A percentile compares a stretch with the other conserved stretches of the same genome.
Conservation (phyloP, 92 coral and sea anemone species). For the Siderastrea siderea region DNA sequence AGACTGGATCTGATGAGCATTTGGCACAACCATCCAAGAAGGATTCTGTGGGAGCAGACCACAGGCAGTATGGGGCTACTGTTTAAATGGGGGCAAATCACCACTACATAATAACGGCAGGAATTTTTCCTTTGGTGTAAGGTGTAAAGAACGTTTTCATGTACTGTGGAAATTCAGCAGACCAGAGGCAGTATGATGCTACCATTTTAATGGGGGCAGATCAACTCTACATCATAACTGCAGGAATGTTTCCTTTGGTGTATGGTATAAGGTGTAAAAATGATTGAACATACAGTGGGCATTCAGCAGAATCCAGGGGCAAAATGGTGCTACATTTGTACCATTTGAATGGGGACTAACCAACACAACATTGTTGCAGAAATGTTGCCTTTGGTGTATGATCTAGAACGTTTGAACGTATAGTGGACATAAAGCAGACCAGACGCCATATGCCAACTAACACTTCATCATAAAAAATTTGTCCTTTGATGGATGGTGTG, state of each 20-base stretch:
- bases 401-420: no score
- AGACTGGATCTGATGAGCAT: slow-evolving; percentile 35
- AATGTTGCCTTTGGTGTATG: background rate
- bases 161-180: background rate
- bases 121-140: background rate
- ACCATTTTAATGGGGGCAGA: background rate
- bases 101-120: background rate
- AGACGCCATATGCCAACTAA: background rate
- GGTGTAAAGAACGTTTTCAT: no score
- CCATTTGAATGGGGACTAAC: background rate
- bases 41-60: background rate
- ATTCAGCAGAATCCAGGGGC: background rate
- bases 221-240: background rate
- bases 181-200: background rate
- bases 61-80: background rate
- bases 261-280: background rate
- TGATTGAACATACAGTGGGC: no score
- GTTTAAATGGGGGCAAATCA: background rate
- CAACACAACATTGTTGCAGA: background rate
- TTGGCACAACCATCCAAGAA: slow-evolving; percentile 1
- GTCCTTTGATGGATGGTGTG: background rate
- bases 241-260: background rate
- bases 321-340: background rate
- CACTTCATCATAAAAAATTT: background rate
- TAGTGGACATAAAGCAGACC: no score